A percentile compares a stretch with the other conserved stretches of the same genome.
These are phyloP conservation scores for Heliornis fulica DNA, from an alignment of 2,113 vertebrate species.

Conservation along the genomic window DNA sequence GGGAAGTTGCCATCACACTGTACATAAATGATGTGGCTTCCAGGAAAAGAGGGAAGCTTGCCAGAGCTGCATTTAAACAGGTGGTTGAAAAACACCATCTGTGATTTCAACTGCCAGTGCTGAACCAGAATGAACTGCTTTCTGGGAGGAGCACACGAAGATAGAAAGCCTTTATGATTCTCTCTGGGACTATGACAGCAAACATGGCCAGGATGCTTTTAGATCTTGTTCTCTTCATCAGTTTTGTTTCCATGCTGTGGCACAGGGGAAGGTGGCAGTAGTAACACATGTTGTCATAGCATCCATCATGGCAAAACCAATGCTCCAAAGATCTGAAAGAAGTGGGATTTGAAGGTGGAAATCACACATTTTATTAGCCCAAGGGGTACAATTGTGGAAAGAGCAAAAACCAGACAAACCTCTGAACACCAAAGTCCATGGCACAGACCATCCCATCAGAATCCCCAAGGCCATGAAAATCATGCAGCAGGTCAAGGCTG, in stretches of 20 bases:
- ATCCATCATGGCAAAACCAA: not conserved
- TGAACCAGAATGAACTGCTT: not conserved
- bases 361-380: not conserved
- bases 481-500: not conserved
- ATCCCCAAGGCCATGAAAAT: not conserved
- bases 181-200: not conserved
- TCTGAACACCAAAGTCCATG: not conserved
- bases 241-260: not conserved
- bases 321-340: not conserved
- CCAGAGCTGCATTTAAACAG: slow-evolving; percentile 18
- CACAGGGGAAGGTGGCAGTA: not conserved
- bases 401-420: not conserved
- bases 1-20: not conserved
- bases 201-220: not conserved
- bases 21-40: not conserved
- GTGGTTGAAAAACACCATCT: slow-evolving; percentile 41
- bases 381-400: not conserved
- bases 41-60: not conserved
- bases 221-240: not conserved
- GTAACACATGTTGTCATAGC: not conserved
- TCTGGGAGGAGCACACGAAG: not conserved
- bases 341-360: not conserved
- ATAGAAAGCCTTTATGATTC: not conserved
- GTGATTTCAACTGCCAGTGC: slow-evolving; percentile 7
- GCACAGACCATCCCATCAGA: not conserved